A percentile compares a stretch with the other conserved stretches of the same genome.
Evolutionary conservation across 1,140 invertebrate genomes (phyloP).

Genomic region (Coptotermes formosanus): DNA sequence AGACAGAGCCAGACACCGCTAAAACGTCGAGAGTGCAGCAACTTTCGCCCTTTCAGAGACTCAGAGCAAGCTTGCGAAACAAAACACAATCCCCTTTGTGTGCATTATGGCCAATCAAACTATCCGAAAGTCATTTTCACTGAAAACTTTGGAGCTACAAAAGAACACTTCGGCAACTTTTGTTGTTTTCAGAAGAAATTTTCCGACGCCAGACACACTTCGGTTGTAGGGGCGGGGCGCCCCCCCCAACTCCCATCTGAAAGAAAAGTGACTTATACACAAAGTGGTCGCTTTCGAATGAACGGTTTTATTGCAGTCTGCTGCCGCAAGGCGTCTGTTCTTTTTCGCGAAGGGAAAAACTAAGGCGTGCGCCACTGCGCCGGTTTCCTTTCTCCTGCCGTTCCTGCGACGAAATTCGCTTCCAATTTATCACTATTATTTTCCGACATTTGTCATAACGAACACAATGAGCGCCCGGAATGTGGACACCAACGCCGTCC

Average conservation of each 20-base stretch:
- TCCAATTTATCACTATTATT: neutral
- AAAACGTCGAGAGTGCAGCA: neutral
- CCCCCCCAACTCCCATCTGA: neutral
- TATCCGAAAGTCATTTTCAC: constrained; percentile 9
- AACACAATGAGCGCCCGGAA: too few species aligned
- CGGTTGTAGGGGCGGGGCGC: neutral
- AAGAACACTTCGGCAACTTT: neutral
- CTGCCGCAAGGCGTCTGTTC: neutral
- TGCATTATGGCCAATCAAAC: constrained; percentile 16
- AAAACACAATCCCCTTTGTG: neutral
- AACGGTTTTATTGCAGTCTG: neutral
- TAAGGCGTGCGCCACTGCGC: too few species aligned
- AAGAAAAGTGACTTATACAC: neutral
- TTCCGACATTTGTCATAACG: neutral
- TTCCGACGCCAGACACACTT: neutral
- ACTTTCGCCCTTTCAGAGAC: neutral
- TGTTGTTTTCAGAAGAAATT: neutral
- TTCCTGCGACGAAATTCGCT: neutral
- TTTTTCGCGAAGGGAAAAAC: too few species aligned
- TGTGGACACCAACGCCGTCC: too few species aligned
- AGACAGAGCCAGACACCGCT: neutral
- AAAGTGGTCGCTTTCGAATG: neutral
- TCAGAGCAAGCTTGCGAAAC: neutral
- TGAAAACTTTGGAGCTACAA: neutral
- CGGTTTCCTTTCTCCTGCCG: too few species aligned